Evolutionary conservation across 2,888 invertebrate genomes (phyloP).

Genomic region (Xiphydria camelus): DNA sequence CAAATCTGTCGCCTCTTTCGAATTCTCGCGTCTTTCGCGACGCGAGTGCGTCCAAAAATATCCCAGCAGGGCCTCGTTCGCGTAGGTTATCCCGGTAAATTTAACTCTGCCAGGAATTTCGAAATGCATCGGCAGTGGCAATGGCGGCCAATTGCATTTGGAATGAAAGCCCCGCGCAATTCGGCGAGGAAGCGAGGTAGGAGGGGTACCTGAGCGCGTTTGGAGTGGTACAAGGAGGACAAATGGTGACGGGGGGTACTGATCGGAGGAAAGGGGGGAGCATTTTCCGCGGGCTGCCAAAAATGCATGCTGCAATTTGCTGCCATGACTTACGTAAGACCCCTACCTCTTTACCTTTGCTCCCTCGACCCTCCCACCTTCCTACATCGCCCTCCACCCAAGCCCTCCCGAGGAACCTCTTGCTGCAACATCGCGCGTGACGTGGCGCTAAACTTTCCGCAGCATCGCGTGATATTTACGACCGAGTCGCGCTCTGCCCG

Average conservation of each 20-base stretch:
- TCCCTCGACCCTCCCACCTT: constrained; percentile 1
- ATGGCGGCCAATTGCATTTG: too few species aligned
- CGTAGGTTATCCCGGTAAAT: too few species aligned
- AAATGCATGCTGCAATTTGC: constrained; percentile 27
- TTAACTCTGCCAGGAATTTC: too few species aligned
- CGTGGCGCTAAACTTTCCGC: constrained; percentile 37
- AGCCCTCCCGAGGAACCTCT: neutral
- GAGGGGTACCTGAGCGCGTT: too few species aligned
- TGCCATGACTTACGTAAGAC: constrained; percentile 29
- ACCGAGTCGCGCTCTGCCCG: constrained; percentile 10
- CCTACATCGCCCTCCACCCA: neutral
- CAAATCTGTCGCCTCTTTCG: too few species aligned
- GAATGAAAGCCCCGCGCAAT: too few species aligned
- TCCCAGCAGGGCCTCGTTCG: too few species aligned
- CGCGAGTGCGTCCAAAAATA: too few species aligned
- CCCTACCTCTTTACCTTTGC: too few species aligned
- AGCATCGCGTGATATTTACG: constrained; percentile 19
- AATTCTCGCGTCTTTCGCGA: too few species aligned
- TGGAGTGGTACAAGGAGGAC: neutral
- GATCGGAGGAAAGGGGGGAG: neutral
- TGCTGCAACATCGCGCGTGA: constrained; percentile 17
- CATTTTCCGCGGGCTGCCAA: constrained; percentile 22
- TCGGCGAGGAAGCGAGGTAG: too few species aligned
- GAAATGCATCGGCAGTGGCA: too few species aligned
- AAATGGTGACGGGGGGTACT: neutral